Percentiles rank a stretch among this genome's conserved stretches.
These are phyloP conservation scores for Leptatherina wallacei DNA, from an alignment of 2,797 vertebrate genomes.

Conservation along the genomic window DNA sequence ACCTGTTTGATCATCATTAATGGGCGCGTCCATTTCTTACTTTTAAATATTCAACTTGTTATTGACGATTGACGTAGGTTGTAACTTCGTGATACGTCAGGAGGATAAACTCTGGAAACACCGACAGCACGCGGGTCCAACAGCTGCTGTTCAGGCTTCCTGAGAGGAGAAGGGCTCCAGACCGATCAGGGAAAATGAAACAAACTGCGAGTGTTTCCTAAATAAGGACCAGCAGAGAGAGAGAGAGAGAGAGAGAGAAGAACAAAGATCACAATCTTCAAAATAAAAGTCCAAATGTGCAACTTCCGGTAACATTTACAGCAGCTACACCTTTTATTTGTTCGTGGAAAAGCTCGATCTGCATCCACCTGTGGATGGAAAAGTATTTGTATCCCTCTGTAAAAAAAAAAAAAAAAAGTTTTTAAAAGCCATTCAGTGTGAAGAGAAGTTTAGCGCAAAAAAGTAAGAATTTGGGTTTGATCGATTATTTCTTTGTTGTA, in stretches of 20 bases:
- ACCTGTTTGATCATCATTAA: constrained; percentile 50
- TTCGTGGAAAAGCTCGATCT: neutral
- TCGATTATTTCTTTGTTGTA: no score
- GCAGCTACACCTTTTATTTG: neutral
- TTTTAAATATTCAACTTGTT: neutral
- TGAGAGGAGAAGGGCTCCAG: neutral
- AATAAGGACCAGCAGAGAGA: neutral
- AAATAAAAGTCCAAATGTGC: constrained; percentile 35
- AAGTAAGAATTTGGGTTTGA: no score
- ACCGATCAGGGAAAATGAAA: neutral
- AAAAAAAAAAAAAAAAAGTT: no score
- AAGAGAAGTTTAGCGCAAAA: no score
- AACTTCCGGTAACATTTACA: constrained; percentile 7
- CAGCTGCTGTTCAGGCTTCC: neutral
- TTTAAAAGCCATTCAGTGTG: no score
- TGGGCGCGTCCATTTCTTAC: constrained; percentile 36
- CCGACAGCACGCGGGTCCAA: no score
- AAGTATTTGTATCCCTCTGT: no score
- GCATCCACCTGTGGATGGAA: no score
- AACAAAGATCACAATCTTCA: constrained; percentile 1
- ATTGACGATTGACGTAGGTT: neutral
- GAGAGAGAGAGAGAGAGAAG: neutral
- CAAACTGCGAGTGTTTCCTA: neutral
- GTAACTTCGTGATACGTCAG: neutral
- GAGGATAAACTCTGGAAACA: neutral